Evolutionary conservation across 2,888 invertebrate species (phyloP), one percentile per base, ranked within the genome.

Genomic region (Tinea trinotella): DNA sequence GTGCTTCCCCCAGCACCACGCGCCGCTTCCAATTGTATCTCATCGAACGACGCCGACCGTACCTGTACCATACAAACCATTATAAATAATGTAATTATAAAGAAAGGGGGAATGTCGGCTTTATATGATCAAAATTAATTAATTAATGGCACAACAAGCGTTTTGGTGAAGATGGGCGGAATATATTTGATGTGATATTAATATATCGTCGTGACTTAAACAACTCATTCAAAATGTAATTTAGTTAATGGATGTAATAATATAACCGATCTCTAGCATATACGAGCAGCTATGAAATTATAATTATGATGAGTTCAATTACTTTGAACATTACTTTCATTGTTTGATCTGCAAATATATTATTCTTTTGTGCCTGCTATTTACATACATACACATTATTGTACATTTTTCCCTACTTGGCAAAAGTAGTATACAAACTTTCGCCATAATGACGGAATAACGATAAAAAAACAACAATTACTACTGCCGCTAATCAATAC

Each of bases 21-120:
- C 65, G 92, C 91, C 54, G 92, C 90, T 68, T 92, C 93, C 73
- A 94, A 72, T 73, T 94, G 93, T 73, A 94, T 95, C 86, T 95
- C 95, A 85, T 95, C 95, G 86, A 95, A 95, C 59, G 95, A 94
- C 59, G 94, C 94, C 59, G 95, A 95, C 64, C 95, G 92, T 65
- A 95, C 92, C 89, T 90, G 58, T 7, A 19, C 2, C 13, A 24
- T n/a, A 12, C 40, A 4, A 40, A 40, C 13, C 15, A 12, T 35
- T 7, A 7, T 35, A 35, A 15, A 15, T 15, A 13, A 40, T 13
- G 13, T 9, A 40, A 40, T 12, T 12, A 40, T 15, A 13, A 40
- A 40, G 2, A 3, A 40, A 13, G 13, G 13, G 9, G 13, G 40
- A 2, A 40, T 40, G n/a, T 40, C n/a, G 40, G 7, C 13, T 40